Conservation (phyloP, 2,113 vertebrate species). For the Semnornis frantzii region DNA sequence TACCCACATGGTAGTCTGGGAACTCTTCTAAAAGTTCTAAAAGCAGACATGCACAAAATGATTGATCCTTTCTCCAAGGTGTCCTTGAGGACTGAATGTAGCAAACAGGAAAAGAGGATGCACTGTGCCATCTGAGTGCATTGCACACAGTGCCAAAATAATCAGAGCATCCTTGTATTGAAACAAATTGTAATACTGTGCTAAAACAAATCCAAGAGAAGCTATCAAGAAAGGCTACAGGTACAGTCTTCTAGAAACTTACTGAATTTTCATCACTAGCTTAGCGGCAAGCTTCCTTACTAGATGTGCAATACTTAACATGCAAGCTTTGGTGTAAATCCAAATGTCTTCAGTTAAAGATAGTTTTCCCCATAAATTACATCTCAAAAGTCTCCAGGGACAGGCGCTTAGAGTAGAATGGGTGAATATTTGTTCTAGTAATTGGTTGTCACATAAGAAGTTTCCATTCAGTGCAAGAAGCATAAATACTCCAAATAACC, state of each 20-base stretch:
- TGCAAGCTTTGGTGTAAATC: not conserved
- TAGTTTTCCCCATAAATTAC: not conserved
- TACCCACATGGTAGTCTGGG: not conserved
- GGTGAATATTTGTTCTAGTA: not conserved
- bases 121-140: not conserved
- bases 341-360: not conserved
- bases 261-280: not conserved
- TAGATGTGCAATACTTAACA: not conserved
- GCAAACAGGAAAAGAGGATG: not conserved
- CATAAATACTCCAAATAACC: not conserved
- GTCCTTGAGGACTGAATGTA: not conserved
- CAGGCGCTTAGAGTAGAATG: not conserved
- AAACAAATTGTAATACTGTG: not conserved
- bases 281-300: not conserved
- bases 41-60: not conserved
- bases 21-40: not conserved
- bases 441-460: not conserved
- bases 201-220: not conserved
- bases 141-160: not conserved
- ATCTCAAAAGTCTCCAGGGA: not conserved
- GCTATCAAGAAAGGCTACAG: not conserved
- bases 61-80: not conserved
- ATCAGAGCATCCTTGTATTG: not conserved
- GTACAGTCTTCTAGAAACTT: not conserved
- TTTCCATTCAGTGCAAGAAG: not conserved